Conservation (phyloP, 2,797 vertebrate genomes). For the Crenichthys baileyi region DNA sequence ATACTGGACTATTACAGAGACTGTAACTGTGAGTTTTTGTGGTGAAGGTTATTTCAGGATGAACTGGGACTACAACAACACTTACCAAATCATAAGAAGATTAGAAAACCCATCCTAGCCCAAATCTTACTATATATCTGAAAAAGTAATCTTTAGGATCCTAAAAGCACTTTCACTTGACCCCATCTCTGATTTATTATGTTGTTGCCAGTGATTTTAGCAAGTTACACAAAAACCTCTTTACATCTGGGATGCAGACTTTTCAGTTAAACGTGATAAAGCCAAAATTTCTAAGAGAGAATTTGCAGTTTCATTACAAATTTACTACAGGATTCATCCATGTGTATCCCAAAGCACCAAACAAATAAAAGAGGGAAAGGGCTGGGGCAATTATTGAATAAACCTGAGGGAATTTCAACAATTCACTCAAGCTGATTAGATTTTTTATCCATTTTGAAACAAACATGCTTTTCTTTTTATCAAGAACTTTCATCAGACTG, state of each 20-base stretch:
- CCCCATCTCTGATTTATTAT: neutral
- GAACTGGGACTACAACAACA: neutral
- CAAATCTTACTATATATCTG: too few relatives aligned
- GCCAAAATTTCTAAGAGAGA: neutral
- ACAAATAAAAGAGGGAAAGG: neutral
- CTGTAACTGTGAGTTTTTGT: neutral
- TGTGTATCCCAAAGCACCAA: neutral
- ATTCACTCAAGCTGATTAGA: neutral
- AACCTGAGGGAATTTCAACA: constrained; percentile 10
- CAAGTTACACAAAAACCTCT: neutral
- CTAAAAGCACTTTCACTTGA: neutral
- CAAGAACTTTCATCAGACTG: neutral
- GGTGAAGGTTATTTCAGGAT: neutral
- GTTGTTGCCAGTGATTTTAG: neutral
- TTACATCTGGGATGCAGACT: neutral
- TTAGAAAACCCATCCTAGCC: too few relatives aligned
- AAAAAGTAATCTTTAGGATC: neutral
- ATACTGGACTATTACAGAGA: neutral
- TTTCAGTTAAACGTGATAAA: neutral
- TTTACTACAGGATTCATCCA: neutral
- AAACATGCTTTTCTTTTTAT: constrained; percentile 1
- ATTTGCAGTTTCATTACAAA: neutral
- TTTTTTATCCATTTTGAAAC: neutral
- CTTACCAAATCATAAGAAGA: too few relatives aligned
- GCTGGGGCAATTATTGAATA: neutral